Evolutionary conservation across 2,888 invertebrate species (phyloP), one percentile per base, ranked within the genome.

Genomic region (Coremacera marginata): DNA sequence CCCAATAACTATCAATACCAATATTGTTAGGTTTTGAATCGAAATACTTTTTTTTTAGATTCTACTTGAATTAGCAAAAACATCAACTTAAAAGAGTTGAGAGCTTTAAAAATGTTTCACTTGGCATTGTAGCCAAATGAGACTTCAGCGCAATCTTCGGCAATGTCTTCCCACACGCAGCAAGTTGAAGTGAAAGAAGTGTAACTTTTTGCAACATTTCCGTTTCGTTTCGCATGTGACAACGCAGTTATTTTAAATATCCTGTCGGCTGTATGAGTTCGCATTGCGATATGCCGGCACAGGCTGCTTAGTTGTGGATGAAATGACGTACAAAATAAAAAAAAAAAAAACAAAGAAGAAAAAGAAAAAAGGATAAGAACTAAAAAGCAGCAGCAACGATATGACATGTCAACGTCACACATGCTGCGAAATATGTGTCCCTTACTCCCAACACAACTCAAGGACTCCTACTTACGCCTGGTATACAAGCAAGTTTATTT

Each of bases 231-330:
- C 70, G 34, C 34, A 72, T 72, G 62, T 72, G 72, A 62, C 72
- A 72, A 25, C 60, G 72, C 49, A 72, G 72, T 72, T 72, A 72
- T 72, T 72, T 72, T 62, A 72, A 72, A 72, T 62, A 72, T 72
- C 72, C 60, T 60, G 72, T 49, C 62, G 72, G 72, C 60, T 62
- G 62, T 49, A 34, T 37, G 49, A 25, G 14, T 55, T 70, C 37
- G 55, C 70, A 70, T 51, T 49, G 37, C 44, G 72, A 72, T 72
- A 60, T 62, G 72, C 25, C 62, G 25, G 49, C 51, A 60, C 27
- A 25, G 51, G 19, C 44, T 34, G 72, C 62, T 44, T 62, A 72
- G 72, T 72, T 62, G 62, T n/a, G 27, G 72, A 62, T 49, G 62
- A 72, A 49, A 72, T 62, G 37, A 9, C n/a, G 9, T 60, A 27